phyloP scores from a whole-genome alignment of 2,113 vertebrate genomes.

The Platycercus adscitus region DNA sequence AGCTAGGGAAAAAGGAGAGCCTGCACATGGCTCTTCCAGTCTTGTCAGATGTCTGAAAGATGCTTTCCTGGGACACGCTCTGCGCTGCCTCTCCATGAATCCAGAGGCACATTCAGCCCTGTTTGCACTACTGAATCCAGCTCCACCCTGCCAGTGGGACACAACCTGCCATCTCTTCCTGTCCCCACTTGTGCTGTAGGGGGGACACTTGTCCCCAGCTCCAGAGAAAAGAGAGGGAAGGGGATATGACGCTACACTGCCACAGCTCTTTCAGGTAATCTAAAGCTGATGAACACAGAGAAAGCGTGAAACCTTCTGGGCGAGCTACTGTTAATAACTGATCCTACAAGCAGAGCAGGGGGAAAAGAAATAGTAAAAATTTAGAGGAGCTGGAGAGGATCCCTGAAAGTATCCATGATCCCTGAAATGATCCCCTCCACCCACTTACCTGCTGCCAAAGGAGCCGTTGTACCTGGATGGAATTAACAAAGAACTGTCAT shows the following conservation, averaged over 20 bases:
- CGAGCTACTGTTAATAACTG: background rate
- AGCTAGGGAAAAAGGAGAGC: background rate
- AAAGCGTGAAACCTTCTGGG: background rate
- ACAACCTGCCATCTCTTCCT: accelerated
- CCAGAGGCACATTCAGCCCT: background rate
- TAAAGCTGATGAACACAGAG: background rate
- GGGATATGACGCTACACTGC: background rate
- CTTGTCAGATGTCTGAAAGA: background rate
- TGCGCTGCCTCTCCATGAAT: background rate
- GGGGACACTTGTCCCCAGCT: background rate
- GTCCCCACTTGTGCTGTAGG: background rate
- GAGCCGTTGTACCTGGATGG: background rate
- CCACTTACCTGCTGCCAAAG: background rate
- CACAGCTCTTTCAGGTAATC: background rate
- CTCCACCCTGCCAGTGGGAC: background rate
- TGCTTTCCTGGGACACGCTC: background rate
- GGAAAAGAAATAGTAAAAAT: background rate
- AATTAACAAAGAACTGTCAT: background rate
- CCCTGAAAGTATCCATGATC: background rate
- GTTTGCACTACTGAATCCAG: background rate
- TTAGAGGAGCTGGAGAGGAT: background rate
- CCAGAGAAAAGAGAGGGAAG: background rate
- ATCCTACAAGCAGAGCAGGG: background rate
- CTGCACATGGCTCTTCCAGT: background rate
- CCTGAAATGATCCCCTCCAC: background rate